phyloP scores from a whole-genome alignment of 2,888 invertebrate genomes.

The Folsomia manolachei region DNA sequence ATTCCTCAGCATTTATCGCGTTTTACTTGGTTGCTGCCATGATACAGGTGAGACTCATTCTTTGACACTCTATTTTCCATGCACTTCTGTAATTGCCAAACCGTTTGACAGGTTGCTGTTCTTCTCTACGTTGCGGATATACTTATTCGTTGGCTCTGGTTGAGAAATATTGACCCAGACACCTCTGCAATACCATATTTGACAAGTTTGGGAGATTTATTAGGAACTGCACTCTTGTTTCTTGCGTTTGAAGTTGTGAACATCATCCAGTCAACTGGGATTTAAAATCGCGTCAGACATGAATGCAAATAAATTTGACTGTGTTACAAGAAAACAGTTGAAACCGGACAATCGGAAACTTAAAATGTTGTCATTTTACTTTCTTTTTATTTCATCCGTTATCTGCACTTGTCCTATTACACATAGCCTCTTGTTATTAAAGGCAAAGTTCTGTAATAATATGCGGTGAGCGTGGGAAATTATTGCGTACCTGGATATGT shows the following conservation, averaged over 20 bases:
- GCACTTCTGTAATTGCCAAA: not conserved
- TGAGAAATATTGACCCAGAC: slow-evolving; percentile 76
- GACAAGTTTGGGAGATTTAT: slow-evolving; percentile 82
- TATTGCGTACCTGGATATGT: no score
- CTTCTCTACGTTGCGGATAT: slow-evolving; percentile 76
- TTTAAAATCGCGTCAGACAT: no score
- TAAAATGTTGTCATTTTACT: no score
- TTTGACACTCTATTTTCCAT: no score
- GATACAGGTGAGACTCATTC: slow-evolving; percentile 41
- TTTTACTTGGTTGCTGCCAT: slow-evolving; percentile 46
- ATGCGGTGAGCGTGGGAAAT: no score
- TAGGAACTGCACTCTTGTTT: slow-evolving; percentile 76
- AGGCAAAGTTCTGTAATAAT: no score
- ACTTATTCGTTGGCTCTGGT: slow-evolving; percentile 82
- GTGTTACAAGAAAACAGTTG: no score
- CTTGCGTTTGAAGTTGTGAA: slow-evolving; percentile 63
- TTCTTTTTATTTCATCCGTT: no score
- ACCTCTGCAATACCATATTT: slow-evolving; percentile 86
- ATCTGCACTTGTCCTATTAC: no score
- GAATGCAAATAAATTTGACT: no score
- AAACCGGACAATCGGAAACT: no score
- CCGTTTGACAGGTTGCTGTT: slow-evolving; percentile 60
- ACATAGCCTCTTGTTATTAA: no score
- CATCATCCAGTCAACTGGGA: slow-evolving; percentile 2
- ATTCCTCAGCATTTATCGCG: slow-evolving; percentile 34